Conservation (phyloP, 2,113 vertebrate genomes). For the Lampris incognitus region DNA sequence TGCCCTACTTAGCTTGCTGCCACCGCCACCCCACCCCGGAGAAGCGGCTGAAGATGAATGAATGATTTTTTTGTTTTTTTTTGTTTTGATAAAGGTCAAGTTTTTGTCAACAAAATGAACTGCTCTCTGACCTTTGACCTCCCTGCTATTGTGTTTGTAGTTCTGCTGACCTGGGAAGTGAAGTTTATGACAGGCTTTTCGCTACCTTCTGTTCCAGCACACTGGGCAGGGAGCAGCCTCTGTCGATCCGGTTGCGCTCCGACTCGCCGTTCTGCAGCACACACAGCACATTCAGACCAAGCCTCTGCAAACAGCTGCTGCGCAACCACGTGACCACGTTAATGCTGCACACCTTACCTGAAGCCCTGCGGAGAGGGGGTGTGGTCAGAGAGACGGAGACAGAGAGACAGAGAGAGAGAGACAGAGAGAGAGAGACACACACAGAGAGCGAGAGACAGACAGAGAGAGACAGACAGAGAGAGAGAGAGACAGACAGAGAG, state of each 20-base stretch:
- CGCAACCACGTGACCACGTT: too few species aligned
- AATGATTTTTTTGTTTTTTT: too few species aligned
- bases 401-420: neutral
- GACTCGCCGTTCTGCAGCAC: constrained; percentile 87
- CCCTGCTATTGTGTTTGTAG: too few species aligned
- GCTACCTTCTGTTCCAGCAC: constrained; percentile 90
- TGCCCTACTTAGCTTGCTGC: too few species aligned
- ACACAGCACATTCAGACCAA: neutral
- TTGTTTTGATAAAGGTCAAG: too few species aligned
- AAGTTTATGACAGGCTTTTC: neutral
- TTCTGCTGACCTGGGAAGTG: neutral
- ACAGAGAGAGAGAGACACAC: neutral
- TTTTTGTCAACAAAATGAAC: too few species aligned
- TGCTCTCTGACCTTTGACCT: too few species aligned
- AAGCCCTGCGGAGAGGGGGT: neutral
- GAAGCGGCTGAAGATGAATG: too few species aligned
- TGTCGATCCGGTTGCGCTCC: constrained; percentile 84
- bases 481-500: neutral
- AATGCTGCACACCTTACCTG: constrained; percentile 62
- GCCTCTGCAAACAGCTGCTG: too few species aligned
- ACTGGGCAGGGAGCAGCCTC: constrained; percentile 92
- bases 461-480: constrained; percentile 23
- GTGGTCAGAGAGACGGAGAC: constrained; percentile 43
- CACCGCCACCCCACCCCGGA: too few species aligned
- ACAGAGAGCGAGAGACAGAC: constrained; percentile 42